These are phyloP conservation scores for Eulemur rubriventer DNA, from an alignment of 2,797 vertebrate genomes.

Conservation along the genomic window DNA sequence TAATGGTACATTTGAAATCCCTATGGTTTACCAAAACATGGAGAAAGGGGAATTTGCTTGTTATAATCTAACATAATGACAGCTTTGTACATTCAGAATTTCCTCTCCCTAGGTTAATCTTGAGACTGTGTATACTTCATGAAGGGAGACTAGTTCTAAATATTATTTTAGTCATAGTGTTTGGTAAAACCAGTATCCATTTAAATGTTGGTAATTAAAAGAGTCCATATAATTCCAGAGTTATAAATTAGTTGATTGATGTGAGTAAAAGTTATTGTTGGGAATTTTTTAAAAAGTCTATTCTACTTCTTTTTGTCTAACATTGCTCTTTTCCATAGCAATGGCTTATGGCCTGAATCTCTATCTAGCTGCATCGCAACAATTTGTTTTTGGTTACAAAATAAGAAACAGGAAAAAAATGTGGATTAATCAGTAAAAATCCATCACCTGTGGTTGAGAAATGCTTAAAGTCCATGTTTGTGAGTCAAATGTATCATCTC, in stretches of 20 bases:
- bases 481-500: slow-evolving; percentile 14
- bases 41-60: background rate
- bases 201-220: background rate
- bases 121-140: background rate
- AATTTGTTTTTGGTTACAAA: slow-evolving; percentile 4
- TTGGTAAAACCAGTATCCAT: background rate
- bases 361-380: background rate
- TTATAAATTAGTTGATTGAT: background rate
- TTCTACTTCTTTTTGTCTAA: background rate
- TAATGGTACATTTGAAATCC: slow-evolving; percentile 89
- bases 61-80: slow-evolving; percentile 31
- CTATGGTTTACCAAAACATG: slow-evolving; percentile 86
- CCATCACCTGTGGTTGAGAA: background rate
- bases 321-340: background rate
- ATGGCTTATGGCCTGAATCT: background rate
- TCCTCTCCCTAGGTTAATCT: background rate
- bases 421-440: slow-evolving; percentile 18
- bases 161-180: background rate
- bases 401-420: background rate
- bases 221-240: background rate
- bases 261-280: background rate
- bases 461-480: background rate
- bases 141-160: background rate
- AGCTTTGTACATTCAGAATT: slow-evolving; percentile 35
- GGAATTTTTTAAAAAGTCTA: background rate